phyloP scores from a whole-genome alignment of 2,888 invertebrate species.

The Chironomus tentans region DNA sequence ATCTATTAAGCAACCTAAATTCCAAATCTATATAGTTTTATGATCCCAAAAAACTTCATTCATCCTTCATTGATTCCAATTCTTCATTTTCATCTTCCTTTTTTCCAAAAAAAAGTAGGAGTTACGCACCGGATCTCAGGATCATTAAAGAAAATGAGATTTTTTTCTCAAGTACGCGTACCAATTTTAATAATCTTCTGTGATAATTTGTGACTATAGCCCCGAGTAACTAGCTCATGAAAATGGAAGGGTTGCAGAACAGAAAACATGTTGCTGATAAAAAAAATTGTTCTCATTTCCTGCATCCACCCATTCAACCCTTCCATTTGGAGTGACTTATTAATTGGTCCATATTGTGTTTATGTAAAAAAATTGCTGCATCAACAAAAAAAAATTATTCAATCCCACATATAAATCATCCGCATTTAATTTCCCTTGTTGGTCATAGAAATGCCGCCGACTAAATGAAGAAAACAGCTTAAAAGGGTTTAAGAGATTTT shows the following conservation, averaged over 20 bases:
- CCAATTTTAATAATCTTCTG: conserved; percentile 11
- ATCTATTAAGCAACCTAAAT: too few relatives aligned
- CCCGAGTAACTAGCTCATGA: background rate
- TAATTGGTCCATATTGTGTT: conserved; percentile 25
- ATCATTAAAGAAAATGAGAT: conserved; percentile 14
- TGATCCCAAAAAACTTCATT: too few relatives aligned
- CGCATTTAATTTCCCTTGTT: conserved; percentile 13
- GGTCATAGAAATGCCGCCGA: background rate
- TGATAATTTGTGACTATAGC: conserved; percentile 13
- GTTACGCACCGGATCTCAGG: conserved; percentile 10
- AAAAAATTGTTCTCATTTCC: background rate
- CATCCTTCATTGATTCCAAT: too few relatives aligned
- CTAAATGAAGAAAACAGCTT: background rate
- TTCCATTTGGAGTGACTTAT: background rate
- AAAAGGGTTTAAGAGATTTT: conserved; percentile 4
- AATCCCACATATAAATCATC: conserved; percentile 22
- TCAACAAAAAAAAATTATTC: conserved; percentile 1
- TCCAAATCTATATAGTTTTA: too few relatives aligned
- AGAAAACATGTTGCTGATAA: conserved; percentile 10
- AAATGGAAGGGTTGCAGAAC: background rate
- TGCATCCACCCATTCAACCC: background rate
- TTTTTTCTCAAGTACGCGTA: background rate
- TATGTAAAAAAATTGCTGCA: too few relatives aligned
- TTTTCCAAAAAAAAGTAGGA: too few relatives aligned
- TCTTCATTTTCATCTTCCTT: too few relatives aligned